Evolutionary conservation across 2,113 vertebrate genomes (phyloP).

Genomic region (Thymallus thymallus): DNA sequence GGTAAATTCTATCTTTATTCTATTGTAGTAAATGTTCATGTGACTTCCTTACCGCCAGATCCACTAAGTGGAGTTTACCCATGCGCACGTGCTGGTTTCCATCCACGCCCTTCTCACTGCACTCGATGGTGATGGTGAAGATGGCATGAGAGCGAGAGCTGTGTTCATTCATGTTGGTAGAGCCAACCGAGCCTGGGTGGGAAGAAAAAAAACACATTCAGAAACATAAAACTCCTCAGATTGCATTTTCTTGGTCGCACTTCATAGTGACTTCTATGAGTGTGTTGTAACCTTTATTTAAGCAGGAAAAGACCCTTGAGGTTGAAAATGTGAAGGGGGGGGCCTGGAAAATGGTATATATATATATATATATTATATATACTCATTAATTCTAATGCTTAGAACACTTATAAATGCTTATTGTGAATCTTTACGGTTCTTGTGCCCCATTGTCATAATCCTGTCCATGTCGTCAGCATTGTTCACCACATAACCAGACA

Average conservation of each 20-base stretch:
- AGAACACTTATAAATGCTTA: too few species aligned
- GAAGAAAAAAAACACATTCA: background rate
- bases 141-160: slow-evolving; percentile 97
- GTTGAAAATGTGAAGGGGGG: too few species aligned
- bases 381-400: too few species aligned
- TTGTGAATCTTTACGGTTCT: slow-evolving; percentile 87
- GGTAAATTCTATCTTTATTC: background rate
- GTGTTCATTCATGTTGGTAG: slow-evolving; percentile 99
- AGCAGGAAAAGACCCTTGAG: too few species aligned
- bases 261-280: too few species aligned
- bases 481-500: slow-evolving; percentile 96
- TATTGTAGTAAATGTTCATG: background rate
- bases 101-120: slow-evolving; percentile 94
- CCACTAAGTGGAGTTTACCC: slow-evolving; percentile 97
- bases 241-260: too few species aligned
- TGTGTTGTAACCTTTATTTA: too few species aligned
- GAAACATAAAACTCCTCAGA: too few species aligned
- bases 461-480: slow-evolving; percentile 99
- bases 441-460: slow-evolving; percentile 97
- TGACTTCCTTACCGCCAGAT: slow-evolving; percentile 85
- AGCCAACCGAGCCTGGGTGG: slow-evolving; percentile 88
- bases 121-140: slow-evolving; percentile 98
- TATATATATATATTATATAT: too few species aligned
- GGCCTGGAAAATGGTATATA: too few species aligned
- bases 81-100: slow-evolving; percentile 96